These are phyloP conservation scores for Pristionchus pacificus DNA, from an alignment of 1,140 invertebrate genomes.

Conservation along the genomic window DNA sequence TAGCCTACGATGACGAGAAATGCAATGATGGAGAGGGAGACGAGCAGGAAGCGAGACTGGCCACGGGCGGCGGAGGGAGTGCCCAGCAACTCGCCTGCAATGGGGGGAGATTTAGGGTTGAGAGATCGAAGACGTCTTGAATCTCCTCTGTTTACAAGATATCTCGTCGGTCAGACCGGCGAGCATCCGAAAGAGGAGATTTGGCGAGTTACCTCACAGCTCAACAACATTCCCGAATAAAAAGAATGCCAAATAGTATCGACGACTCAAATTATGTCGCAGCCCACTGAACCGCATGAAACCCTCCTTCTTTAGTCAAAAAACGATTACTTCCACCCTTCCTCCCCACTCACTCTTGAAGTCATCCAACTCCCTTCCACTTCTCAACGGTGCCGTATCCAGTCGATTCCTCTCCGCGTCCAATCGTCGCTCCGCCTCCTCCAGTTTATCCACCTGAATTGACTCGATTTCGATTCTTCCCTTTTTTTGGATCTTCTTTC, in stretches of 20 bases:
- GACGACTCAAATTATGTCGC: too few species aligned
- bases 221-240: too few species aligned
- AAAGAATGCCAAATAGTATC: too few species aligned
- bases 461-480: background rate
- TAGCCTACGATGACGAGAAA: conserved; percentile 39
- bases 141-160: too few species aligned
- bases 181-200: too few species aligned
- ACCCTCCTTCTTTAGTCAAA: too few species aligned
- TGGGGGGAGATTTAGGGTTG: too few species aligned
- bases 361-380: conserved; percentile 42
- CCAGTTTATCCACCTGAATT: conserved; percentile 47
- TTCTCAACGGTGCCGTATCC: conserved; percentile 39
- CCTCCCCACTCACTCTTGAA: conserved; percentile 27
- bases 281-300: too few species aligned
- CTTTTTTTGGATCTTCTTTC: background rate
- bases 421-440: conserved; percentile 45
- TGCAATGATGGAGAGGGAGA: conserved; percentile 45
- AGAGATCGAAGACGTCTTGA: too few species aligned
- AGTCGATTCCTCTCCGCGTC: conserved; percentile 25
- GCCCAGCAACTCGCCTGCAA: conserved; percentile 15
- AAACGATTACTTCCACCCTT: too few species aligned
- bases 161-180: too few species aligned
- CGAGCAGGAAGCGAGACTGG: conserved; percentile 24
- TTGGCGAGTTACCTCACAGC: too few species aligned
- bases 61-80: conserved; percentile 9